These are phyloP conservation scores for Vireo altiloquus DNA, from an alignment of 2,113 vertebrate genomes.

Conservation along the genomic window DNA sequence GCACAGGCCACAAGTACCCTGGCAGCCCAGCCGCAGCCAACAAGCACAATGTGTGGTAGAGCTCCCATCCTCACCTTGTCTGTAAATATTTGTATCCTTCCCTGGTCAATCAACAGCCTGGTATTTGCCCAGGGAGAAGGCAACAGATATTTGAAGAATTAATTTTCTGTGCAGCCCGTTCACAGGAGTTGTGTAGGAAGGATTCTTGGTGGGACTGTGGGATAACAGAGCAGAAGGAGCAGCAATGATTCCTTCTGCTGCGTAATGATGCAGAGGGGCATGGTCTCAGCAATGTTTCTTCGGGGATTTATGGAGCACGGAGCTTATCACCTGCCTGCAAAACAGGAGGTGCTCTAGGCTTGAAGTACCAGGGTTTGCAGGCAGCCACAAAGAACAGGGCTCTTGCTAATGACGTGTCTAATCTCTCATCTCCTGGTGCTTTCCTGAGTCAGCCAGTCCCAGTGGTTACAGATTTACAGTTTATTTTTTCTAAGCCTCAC, in stretches of 20 bases:
- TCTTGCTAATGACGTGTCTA: not conserved
- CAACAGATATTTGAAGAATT: not conserved
- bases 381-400: not conserved
- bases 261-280: not conserved
- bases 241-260: not conserved
- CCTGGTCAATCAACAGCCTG: not conserved
- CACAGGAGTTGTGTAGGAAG: not conserved
- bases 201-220: not conserved
- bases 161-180: not conserved
- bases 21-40: not conserved
- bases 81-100: slow-evolving; percentile 60
- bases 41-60: not conserved
- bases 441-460: not conserved
- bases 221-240: not conserved
- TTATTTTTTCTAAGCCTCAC: not conserved
- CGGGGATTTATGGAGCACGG: not conserved
- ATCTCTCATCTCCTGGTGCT: not conserved
- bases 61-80: not conserved
- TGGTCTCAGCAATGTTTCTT: not conserved
- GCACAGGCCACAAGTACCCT: not conserved
- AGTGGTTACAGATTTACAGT: not conserved
- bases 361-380: rapidly evolving
- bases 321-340: not conserved
- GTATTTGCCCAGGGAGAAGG: slow-evolving; percentile 30
- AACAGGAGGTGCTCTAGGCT: not conserved